Evolutionary conservation across 2,797 vertebrate genomes (phyloP).

Genomic region (Spea hammondii): DNA sequence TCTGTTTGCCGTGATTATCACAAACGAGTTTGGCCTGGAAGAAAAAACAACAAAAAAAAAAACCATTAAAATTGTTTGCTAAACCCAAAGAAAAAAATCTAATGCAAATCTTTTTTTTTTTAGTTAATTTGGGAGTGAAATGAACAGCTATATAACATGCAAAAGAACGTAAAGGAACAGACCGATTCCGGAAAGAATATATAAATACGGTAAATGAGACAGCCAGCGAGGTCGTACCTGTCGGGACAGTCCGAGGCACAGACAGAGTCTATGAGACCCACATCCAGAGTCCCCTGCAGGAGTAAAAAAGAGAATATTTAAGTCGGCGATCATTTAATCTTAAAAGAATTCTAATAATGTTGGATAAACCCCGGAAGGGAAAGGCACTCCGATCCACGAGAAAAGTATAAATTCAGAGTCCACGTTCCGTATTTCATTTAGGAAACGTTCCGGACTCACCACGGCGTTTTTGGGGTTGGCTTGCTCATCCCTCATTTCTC

Average conservation of each 20-base stretch:
- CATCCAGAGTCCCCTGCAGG: constrained; percentile 77
- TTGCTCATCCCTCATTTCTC: constrained; percentile 81
- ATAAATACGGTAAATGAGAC: background rate
- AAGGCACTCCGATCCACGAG: too few relatives aligned
- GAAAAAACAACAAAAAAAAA: background rate
- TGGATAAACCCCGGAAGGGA: too few relatives aligned
- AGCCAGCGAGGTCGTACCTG: constrained; percentile 61
- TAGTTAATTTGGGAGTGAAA: too few relatives aligned
- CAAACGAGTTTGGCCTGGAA: constrained; percentile 73
- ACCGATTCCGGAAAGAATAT: too few relatives aligned
- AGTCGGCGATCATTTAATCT: too few relatives aligned
- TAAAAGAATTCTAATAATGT: too few relatives aligned
- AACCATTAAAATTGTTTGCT: background rate
- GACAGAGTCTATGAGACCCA: constrained; percentile 82
- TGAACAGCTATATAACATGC: too few relatives aligned
- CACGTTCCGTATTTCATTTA: too few relatives aligned
- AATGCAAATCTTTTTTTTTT: too few relatives aligned
- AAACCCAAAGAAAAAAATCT: too few relatives aligned
- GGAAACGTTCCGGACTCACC: constrained; percentile 63
- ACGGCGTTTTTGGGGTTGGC: constrained; percentile 85
- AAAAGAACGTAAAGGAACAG: too few relatives aligned
- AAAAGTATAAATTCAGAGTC: too few relatives aligned
- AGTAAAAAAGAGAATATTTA: constrained; percentile 22
- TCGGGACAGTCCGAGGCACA: constrained; percentile 83
- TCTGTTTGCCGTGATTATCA: constrained; percentile 82